Evolutionary conservation across 2,888 invertebrate genomes (phyloP).

Genomic region (Drosophila algonquin): DNA sequence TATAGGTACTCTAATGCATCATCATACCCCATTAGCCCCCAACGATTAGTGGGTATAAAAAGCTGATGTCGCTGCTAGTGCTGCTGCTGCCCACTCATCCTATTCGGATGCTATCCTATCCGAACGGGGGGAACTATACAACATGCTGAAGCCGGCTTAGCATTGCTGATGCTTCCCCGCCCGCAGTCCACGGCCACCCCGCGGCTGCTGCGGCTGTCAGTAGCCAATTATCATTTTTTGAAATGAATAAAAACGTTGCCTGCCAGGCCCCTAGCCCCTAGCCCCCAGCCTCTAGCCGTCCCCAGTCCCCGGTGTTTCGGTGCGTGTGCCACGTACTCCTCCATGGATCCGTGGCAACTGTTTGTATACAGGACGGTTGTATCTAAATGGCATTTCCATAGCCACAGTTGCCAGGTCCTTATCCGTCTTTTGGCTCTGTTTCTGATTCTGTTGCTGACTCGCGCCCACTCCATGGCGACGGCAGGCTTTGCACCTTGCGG

Average conservation of each 20-base stretch:
- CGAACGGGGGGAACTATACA: constrained; percentile 16
- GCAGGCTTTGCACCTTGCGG: constrained; percentile 71
- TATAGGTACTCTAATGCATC: background rate
- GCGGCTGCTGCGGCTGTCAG: constrained; percentile 62
- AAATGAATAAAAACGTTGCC: constrained; percentile 70
- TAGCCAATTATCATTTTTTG: constrained; percentile 77
- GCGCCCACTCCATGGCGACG: background rate
- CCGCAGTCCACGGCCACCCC: background rate
- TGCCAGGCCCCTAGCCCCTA: constrained; percentile 16
- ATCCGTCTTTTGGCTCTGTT: constrained; percentile 22
- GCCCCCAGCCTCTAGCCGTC: constrained; percentile 11
- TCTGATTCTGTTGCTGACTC: constrained; percentile 12
- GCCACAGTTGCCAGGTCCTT: constrained; percentile 44
- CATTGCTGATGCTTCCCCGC: constrained; percentile 5
- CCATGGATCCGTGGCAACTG: constrained; percentile 5
- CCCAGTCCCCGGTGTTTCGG: constrained; percentile 11
- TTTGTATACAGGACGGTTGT: constrained; percentile 42
- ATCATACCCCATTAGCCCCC: constrained; percentile 8
- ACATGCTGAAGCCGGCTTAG: constrained; percentile 38
- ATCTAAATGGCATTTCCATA: constrained; percentile 76
- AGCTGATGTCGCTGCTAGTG: constrained; percentile 6
- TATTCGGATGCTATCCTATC: constrained; percentile 4
- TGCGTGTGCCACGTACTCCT: constrained; percentile 39
- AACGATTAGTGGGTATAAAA: constrained; percentile 15
- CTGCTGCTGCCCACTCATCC: constrained; percentile 14